Evolutionary conservation across 2,888 invertebrate genomes (phyloP).

Genomic region (Coelopa pilipes): DNA sequence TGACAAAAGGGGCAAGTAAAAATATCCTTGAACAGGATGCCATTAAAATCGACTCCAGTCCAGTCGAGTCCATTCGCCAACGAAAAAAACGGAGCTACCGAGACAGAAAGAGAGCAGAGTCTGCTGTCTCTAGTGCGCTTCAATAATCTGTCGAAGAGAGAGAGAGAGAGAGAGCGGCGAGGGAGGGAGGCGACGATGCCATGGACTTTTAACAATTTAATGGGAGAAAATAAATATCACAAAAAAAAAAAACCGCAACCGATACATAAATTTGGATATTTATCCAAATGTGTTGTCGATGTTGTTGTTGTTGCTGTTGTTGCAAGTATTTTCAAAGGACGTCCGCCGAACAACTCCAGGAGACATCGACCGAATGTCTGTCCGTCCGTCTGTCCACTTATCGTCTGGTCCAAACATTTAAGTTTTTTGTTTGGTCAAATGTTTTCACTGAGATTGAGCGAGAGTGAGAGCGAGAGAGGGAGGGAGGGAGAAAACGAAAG

Average conservation of each 20-base stretch:
- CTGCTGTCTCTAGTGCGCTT: constrained; percentile 10
- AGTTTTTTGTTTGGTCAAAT: neutral
- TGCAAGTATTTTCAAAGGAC: neutral
- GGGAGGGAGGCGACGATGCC: too few relatives aligned
- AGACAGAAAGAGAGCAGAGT: neutral
- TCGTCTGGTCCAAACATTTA: neutral
- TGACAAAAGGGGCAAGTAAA: neutral
- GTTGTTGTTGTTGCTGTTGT: too few relatives aligned
- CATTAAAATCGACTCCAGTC: constrained; percentile 4
- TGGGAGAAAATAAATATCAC: too few relatives aligned
- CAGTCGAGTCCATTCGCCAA: too few relatives aligned
- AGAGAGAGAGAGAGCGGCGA: too few relatives aligned
- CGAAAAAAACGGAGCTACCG: neutral
- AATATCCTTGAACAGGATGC: constrained; percentile 10
- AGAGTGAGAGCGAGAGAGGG: too few relatives aligned
- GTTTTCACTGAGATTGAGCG: neutral
- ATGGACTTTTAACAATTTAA: too few relatives aligned
- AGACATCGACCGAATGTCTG: too few relatives aligned
- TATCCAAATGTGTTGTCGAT: neutral
- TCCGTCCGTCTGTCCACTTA: neutral
- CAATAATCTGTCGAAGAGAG: neutral
- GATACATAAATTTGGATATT: neutral
- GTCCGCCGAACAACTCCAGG: too few relatives aligned
- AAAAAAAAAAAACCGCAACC: constrained; percentile 3
- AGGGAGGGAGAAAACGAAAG: neutral